A percentile compares a stretch with the other conserved stretches of the same genome.
Conservation (phyloP, 2,113 vertebrate species). For the Brevimyrus niger region DNA sequence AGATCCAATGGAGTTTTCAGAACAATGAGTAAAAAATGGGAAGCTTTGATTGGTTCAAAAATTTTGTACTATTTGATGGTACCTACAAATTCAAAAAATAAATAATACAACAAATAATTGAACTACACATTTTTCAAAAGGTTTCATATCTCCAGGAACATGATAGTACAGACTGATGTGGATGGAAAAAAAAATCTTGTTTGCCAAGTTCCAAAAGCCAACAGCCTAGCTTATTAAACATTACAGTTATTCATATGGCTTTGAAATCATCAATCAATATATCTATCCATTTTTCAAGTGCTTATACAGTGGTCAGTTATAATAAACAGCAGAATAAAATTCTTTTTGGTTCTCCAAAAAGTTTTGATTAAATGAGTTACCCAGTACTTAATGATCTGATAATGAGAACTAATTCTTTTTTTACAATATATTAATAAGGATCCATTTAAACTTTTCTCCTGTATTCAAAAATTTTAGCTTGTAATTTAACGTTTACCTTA, state of each 20-base stretch:
- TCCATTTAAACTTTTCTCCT: neutral
- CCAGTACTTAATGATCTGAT: neutral
- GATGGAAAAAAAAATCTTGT: neutral
- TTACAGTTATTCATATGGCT: neutral
- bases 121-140: neutral
- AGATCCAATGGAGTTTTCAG: neutral
- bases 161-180: neutral
- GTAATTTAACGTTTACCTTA: neutral
- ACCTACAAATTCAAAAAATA: neutral
- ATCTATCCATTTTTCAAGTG: neutral
- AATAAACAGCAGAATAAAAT: neutral
- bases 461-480: neutral
- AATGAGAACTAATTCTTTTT: neutral
- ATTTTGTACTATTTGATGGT: neutral
- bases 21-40: neutral
- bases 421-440: neutral
- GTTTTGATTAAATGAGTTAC: neutral
- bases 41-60: neutral
- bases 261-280: neutral
- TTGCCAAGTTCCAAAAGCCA: neutral
- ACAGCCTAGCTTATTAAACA: neutral
- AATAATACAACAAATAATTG: neutral
- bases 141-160: neutral
- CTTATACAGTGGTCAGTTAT: neutral
- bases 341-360: neutral